Base-by-base conservation (phyloP, 2,797 vertebrate species). In the Lutjanus argentimaculatus region DNA sequence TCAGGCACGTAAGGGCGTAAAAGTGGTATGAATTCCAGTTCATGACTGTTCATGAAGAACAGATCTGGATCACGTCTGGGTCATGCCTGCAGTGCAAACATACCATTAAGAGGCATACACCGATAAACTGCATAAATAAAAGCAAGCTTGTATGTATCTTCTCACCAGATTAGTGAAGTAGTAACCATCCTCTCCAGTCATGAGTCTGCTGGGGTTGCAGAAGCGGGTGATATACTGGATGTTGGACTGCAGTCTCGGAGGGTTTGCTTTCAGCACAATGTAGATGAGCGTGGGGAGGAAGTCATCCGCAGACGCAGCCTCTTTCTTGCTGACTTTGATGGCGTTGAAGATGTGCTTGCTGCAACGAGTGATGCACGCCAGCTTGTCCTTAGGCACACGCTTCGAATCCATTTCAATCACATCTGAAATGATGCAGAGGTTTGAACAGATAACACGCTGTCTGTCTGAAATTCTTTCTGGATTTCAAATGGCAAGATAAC, bases 161-260 rank as follows among this genome's bases (percentile, higher is more conserved):
- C 90, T 90, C 59, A 95, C 98, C 96, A 99, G 95, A 77, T 99
- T 99, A 67, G 98, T 99, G 91, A 99, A 99, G 89, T 99, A 99
- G 93, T 99, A 99, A 12, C 99, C 99, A 1, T 99, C 99, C 91
- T 99, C 98, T 12, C 98, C 99, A 0, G 97, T 98, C 98, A 99
- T 99, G n/a, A 99, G 92, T 45, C 98, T 95, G 94, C 97, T 98
- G 30, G 98, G 99, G 84, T 98, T 99, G 91, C 97, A 98, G 96
- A 98, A 99, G 79, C 98, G 97, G 0, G 97, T 99, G 92, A 99
- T 97, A 79, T 99, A 99, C 95, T 99, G 98, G 93, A 99, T 99
- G 92, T 99, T 99, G 87, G 98, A 99, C 94, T 99, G 98, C 80
- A 99, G 96, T 5, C 99, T 95, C 0, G 98, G 99, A 0, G 98